These are phyloP conservation scores for Hermodice carunculata DNA, from an alignment of 2,888 invertebrate species.

Conservation along the genomic window DNA sequence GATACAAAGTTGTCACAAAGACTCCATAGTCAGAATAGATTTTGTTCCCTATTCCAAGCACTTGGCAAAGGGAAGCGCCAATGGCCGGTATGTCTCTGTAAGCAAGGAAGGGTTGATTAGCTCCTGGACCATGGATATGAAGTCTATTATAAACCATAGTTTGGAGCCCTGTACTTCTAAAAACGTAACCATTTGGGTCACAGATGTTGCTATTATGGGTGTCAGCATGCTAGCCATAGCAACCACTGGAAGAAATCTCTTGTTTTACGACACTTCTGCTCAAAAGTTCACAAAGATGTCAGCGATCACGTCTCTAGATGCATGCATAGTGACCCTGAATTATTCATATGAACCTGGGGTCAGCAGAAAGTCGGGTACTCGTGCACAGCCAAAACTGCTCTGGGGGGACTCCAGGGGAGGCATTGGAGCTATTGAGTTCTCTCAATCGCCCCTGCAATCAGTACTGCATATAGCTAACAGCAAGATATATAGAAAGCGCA, in stretches of 20 bases:
- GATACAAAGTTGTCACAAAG: too few species aligned
- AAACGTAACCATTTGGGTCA: constrained; percentile 76
- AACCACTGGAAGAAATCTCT: constrained; percentile 82
- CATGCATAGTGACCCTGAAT: constrained; percentile 3
- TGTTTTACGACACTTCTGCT: constrained; percentile 78
- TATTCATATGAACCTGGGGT: not conserved
- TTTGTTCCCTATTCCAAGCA: too few species aligned
- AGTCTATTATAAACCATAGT: constrained; percentile 31
- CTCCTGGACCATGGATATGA: constrained; percentile 82
- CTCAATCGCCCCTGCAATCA: constrained; percentile 24
- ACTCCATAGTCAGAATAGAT: constrained; percentile 18
- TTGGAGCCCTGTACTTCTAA: constrained; percentile 6
- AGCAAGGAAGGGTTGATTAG: constrained; percentile 84
- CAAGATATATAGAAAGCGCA: not conserved
- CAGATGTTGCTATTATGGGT: constrained; percentile 81
- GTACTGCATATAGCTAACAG: constrained; percentile 2
- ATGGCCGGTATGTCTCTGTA: constrained; percentile 81
- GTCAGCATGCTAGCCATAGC: constrained; percentile 83
- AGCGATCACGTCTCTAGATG: constrained; percentile 31
- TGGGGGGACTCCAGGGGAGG: constrained; percentile 82
- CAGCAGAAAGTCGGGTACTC: not conserved
- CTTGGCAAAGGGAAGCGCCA: too few species aligned
- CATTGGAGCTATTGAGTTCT: constrained; percentile 23
- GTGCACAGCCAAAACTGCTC: constrained; percentile 69
- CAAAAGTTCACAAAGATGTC: constrained; percentile 44